A percentile compares a stretch with the other conserved stretches of the same genome.
Conservation (phyloP, 2,888 invertebrate species). For the Bimastos eiseni region DNA sequence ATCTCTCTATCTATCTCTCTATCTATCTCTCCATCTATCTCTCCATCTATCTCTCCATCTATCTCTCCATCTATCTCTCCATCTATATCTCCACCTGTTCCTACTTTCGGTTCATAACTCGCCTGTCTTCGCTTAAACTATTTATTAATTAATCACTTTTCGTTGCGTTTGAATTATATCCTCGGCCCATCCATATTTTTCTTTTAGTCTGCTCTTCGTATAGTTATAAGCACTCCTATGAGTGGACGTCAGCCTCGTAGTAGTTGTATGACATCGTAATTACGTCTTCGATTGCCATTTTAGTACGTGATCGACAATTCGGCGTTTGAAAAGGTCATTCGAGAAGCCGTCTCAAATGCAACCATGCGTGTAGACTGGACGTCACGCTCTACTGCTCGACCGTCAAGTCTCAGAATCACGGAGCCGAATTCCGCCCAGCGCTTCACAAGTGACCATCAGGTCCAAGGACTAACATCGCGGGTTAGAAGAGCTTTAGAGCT, state of each 20-base stretch:
- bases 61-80: no score
- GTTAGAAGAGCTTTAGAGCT: not conserved
- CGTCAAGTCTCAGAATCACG: conserved; percentile 9
- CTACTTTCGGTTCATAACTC: not conserved
- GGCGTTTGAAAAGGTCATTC: not conserved
- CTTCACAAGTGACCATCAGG: not conserved
- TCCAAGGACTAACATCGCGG: not conserved
- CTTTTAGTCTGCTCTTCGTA: not conserved
- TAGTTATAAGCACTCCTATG: not conserved
- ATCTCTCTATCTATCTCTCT: no score
- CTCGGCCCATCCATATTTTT: not conserved
- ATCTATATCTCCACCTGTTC: no score
- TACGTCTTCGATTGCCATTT: not conserved
- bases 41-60: not conserved
- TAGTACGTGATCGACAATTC: not conserved
- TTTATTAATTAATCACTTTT: not conserved
- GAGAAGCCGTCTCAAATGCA: conserved; percentile 16
- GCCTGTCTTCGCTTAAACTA: not conserved
- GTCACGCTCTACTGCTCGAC: conserved; percentile 21
- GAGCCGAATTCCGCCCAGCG: conserved; percentile 2
- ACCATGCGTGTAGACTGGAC: conserved; percentile 9
- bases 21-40: no score
- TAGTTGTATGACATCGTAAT: not conserved
- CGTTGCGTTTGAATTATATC: not conserved
- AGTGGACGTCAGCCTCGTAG: not conserved